Percentiles rank a stretch among this genome's conserved stretches.
Conservation (phyloP, 2,888 invertebrate species). For the Drosophila stalkeri region DNA sequence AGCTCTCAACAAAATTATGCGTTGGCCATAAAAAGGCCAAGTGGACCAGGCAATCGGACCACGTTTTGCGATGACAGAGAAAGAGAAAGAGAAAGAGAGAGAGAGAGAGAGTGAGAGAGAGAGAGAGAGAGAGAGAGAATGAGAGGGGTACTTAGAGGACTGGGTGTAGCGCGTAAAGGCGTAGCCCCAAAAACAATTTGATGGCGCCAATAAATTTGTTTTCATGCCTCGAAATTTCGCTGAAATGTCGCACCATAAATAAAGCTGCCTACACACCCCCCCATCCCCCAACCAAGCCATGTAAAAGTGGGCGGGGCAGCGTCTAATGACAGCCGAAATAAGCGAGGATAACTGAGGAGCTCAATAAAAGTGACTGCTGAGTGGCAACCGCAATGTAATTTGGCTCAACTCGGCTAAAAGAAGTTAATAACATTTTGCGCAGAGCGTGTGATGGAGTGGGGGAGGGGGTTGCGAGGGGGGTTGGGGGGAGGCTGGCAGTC, state of each 20-base stretch:
- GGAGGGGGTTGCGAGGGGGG: background rate
- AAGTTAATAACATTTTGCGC: conserved; percentile 77
- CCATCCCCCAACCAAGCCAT: no score
- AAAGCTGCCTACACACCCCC: conserved; percentile 34
- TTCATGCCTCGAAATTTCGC: conserved; percentile 68
- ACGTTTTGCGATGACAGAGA: conserved; percentile 26
- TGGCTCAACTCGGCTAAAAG: conserved; percentile 75
- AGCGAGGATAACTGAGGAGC: conserved; percentile 30
- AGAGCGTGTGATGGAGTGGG: conserved; percentile 10
- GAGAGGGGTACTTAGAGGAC: background rate
- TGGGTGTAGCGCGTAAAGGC: conserved; percentile 16
- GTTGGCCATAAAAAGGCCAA: conserved; percentile 72
- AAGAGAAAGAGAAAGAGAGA: background rate
- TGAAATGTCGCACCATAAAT: conserved; percentile 78
- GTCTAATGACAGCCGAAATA: conserved; percentile 40
- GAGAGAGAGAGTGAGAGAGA: background rate
- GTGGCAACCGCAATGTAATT: conserved; percentile 82
- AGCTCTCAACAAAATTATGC: conserved; percentile 75
- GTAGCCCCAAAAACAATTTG: conserved; percentile 65
- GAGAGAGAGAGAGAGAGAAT: background rate
- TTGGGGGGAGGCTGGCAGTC: background rate
- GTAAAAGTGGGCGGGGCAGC: conserved; percentile 29
- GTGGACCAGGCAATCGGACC: conserved; percentile 44
- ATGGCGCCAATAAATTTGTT: conserved; percentile 77
- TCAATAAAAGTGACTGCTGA: conserved; percentile 69